Conservation (phyloP, 2,888 invertebrate species). For the Plemyria rubiginata region DNA sequence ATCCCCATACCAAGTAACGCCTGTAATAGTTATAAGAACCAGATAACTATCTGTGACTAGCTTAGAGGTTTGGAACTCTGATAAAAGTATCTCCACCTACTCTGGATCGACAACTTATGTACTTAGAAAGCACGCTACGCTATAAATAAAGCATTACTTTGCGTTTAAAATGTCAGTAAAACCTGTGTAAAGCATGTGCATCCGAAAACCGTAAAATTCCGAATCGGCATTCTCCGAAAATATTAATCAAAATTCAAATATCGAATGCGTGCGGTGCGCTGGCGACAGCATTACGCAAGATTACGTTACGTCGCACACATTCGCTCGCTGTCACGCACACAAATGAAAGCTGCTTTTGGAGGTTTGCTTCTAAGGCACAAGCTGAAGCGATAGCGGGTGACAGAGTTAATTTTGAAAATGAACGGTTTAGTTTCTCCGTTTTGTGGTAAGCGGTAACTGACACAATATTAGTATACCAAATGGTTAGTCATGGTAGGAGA, state of each 20-base stretch:
- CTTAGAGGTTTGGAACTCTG: no score
- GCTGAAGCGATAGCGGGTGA: constrained; percentile 46
- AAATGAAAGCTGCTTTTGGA: constrained; percentile 59
- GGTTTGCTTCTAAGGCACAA: constrained; percentile 44
- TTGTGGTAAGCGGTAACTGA: no score
- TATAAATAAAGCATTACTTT: background rate
- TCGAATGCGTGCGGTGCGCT: constrained; percentile 50
- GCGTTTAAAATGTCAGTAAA: constrained; percentile 13
- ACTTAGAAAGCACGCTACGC: background rate
- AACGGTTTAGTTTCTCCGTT: no score
- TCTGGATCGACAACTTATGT: background rate
- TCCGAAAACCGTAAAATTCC: constrained; percentile 19
- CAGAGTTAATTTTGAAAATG: no score
- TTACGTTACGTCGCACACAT: constrained; percentile 62
- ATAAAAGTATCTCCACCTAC: no score
- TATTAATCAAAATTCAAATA: constrained; percentile 53
- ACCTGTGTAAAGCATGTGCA: constrained; percentile 16
- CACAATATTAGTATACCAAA: no score
- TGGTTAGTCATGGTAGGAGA: no score
- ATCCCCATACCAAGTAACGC: no score
- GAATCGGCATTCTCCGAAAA: constrained; percentile 36
- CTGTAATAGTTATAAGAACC: no score
- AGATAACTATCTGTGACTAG: no score
- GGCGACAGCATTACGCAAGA: constrained; percentile 70
- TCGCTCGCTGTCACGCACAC: constrained; percentile 53